phyloP scores from a whole-genome alignment of 1,140 invertebrate genomes.

The Wasmannia auropunctata region DNA sequence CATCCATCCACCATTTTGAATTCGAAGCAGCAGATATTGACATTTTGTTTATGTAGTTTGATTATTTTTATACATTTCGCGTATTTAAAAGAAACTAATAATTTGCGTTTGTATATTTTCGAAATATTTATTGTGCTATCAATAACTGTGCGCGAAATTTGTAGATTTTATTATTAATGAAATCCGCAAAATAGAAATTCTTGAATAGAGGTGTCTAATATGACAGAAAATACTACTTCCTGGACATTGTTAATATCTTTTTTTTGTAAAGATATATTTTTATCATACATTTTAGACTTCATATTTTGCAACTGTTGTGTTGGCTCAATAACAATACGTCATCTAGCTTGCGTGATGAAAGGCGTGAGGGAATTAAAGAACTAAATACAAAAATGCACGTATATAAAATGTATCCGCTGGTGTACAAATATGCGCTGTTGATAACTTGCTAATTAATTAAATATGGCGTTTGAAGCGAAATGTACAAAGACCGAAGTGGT shows the following conservation, averaged over 20 bases:
- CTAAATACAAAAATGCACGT: background rate
- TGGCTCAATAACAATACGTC: background rate
- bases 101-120: background rate
- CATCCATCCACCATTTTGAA: too few relatives aligned
- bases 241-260: background rate
- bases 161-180: background rate
- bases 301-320: background rate
- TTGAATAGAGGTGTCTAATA: background rate
- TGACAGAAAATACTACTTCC: background rate
- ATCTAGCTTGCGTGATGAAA: background rate
- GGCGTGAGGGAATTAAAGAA: too few relatives aligned
- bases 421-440: background rate
- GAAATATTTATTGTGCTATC: background rate
- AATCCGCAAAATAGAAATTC: background rate
- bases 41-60: too few relatives aligned
- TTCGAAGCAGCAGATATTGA: too few relatives aligned
- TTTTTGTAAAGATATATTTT: background rate
- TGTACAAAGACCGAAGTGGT: background rate
- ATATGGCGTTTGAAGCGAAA: background rate
- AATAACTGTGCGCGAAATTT: background rate
- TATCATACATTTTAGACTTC: background rate
- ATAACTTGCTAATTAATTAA: slow-evolving; percentile 36
- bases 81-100: background rate
- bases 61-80: too few relatives aligned
- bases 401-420: background rate